A percentile compares a stretch with the other conserved stretches of the same genome.
Evolutionary conservation across 2,113 vertebrate genomes (phyloP).

Genomic region (Thamnaconus septentrionalis): DNA sequence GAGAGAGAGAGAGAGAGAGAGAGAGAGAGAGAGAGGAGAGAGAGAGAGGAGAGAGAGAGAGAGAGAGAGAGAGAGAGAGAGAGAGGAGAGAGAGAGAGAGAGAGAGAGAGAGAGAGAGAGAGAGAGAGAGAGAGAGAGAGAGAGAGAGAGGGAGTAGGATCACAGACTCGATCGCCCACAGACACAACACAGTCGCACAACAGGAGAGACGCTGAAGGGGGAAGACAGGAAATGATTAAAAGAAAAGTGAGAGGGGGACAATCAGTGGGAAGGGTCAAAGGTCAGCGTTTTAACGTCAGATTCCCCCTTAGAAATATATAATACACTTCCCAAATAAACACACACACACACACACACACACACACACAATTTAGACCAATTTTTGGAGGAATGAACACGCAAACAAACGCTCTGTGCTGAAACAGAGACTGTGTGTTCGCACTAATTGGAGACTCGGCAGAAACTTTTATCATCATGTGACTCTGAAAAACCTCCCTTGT

Average conservation of each 20-base stretch:
- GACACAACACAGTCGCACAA: slow-evolving; percentile 83
- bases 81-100: too few species aligned
- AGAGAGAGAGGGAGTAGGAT: too few species aligned
- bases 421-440: background rate
- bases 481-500: slow-evolving; percentile 5
- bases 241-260: slow-evolving; percentile 68
- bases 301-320: slow-evolving; percentile 74
- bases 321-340: slow-evolving; percentile 55
- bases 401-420: slow-evolving; percentile 5
- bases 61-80: too few species aligned
- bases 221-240: slow-evolving; percentile 62
- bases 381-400: background rate
- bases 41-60: background rate
- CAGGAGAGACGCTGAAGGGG: slow-evolving; percentile 2
- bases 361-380: background rate
- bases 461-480: slow-evolving; percentile 29
- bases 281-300: slow-evolving; percentile 81
- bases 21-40: slow-evolving; percentile 70
- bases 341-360: background rate
- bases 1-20: slow-evolving; percentile 71
- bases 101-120: too few species aligned
- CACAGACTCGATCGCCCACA: slow-evolving; percentile 36
- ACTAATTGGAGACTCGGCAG: slow-evolving; percentile 11
- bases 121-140: too few species aligned
- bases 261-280: slow-evolving; percentile 70